Evolutionary conservation across 2,113 vertebrate genomes (phyloP).

Genomic region (Eclectus roratus): DNA sequence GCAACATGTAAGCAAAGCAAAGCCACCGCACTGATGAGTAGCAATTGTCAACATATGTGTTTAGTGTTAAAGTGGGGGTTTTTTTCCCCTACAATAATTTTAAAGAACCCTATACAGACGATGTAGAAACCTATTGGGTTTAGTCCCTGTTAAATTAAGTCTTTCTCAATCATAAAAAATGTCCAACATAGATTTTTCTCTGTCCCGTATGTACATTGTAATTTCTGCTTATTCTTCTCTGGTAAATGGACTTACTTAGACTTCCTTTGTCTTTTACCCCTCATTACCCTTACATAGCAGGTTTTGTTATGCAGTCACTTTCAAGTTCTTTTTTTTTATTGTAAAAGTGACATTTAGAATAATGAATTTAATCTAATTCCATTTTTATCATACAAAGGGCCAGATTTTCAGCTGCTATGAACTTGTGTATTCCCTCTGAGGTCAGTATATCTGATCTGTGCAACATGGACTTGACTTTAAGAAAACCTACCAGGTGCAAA

Average conservation of each 20-base stretch:
- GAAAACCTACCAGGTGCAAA: neutral
- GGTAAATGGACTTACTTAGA: slow-evolving; percentile 20
- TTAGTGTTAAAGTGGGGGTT: neutral
- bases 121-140: neutral
- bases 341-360: slow-evolving; percentile 40
- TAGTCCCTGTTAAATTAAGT: neutral
- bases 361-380: slow-evolving; percentile 22
- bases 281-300: neutral
- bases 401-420: slow-evolving; percentile 1
- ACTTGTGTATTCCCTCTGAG: neutral
- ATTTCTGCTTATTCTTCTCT: neutral
- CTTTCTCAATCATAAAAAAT: neutral
- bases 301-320: slow-evolving; percentile 27
- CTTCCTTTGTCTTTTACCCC: slow-evolving; percentile 21
- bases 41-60: neutral
- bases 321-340: neutral
- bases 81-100: neutral
- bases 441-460: neutral
- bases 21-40: neutral
- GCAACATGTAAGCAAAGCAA: neutral
- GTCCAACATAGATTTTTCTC: neutral
- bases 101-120: neutral
- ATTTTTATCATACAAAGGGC: neutral
- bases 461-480: neutral
- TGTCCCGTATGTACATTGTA: neutral